Evolutionary conservation across 1,140 invertebrate species (phyloP).

Genomic region (Gryon sp.): DNA sequence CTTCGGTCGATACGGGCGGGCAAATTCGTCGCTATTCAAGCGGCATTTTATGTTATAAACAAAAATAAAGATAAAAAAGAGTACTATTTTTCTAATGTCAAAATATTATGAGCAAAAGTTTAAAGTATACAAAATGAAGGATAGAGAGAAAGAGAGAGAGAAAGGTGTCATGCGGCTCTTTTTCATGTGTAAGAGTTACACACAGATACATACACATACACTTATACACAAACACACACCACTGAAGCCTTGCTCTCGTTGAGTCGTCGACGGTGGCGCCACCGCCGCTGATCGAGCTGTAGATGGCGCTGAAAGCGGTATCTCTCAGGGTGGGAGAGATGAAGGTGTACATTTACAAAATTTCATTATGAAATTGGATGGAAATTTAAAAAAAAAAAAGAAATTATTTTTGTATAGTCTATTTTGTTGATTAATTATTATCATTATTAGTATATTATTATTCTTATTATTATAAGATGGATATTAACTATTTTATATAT

Average conservation of each 20-base stretch:
- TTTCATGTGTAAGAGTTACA: slow-evolving; percentile 76
- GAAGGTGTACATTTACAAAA: background rate
- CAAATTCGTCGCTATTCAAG: slow-evolving; percentile 73
- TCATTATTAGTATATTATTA: slow-evolving; percentile 1
- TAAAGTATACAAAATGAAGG: slow-evolving; percentile 55
- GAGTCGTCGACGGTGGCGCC: slow-evolving; percentile 28
- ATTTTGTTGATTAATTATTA: slow-evolving; percentile 22
- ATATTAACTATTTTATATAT: slow-evolving; percentile 4
- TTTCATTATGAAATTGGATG: too few species aligned
- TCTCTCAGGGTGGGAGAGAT: background rate
- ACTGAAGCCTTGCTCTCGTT: slow-evolving; percentile 79
- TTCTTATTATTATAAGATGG: too few species aligned
- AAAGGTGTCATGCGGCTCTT: slow-evolving; percentile 62
- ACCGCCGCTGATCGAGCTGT: slow-evolving; percentile 30
- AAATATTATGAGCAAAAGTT: slow-evolving; percentile 52
- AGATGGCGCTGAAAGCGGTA: slow-evolving; percentile 16
- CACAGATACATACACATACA: slow-evolving; percentile 15
- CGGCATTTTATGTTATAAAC: too few species aligned
- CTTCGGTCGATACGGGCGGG: slow-evolving; percentile 78
- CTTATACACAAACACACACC: slow-evolving; percentile 65
- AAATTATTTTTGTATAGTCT: slow-evolving; percentile 15
- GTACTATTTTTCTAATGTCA: slow-evolving; percentile 79
- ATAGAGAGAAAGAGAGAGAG: too few species aligned
- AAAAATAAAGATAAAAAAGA: slow-evolving; percentile 73
- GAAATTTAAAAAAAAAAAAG: too few species aligned